A percentile compares a stretch with the other conserved stretches of the same genome.
Conservation (phyloP, 2,113 vertebrate species). For the Amphiprion ocellaris region DNA sequence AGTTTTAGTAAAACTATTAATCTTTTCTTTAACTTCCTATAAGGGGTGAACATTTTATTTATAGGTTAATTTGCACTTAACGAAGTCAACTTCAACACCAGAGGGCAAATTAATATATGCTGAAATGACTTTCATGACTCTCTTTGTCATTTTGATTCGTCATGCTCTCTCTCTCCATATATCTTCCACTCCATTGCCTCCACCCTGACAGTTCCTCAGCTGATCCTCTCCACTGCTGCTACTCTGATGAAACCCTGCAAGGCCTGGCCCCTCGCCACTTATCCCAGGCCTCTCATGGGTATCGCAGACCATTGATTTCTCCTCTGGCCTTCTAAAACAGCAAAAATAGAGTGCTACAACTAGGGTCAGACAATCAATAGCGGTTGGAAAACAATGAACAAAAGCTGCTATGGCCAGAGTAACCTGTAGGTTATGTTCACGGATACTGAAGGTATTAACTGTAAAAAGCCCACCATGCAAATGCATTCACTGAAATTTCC, state of each 20-base stretch:
- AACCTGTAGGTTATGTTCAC: not conserved
- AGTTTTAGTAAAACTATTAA: not conserved
- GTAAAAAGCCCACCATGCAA: not conserved
- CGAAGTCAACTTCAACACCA: not conserved
- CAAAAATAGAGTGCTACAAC: conserved; percentile 54
- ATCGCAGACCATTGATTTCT: conserved; percentile 74
- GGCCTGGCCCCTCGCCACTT: conserved; percentile 53
- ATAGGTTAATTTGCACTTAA: conserved; percentile 18
- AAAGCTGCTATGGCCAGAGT: conserved; percentile 20
- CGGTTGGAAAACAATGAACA: conserved; percentile 62
- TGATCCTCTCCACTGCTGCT: conserved; percentile 55
- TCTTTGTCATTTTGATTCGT: conserved; percentile 35
- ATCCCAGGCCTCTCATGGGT: conserved; percentile 65
- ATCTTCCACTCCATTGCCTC: conserved; percentile 58
- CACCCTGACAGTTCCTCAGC: conserved; percentile 44
- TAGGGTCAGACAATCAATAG: conserved; percentile 68
- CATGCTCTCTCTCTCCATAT: conserved; percentile 30
- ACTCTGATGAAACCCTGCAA: conserved; percentile 50
- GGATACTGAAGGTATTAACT: not conserved
- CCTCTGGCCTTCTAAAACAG: conserved; percentile 58
- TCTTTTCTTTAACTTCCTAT: not conserved
- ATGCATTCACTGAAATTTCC: not conserved
- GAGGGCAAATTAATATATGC: conserved; percentile 1
- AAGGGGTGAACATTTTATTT: conserved; percentile 1
- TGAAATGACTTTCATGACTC: conserved; percentile 23